Evolutionary conservation across 2,888 invertebrate species (phyloP), one percentile per base, ranked within the genome.

Genomic region (Ornithoptera priamus): DNA sequence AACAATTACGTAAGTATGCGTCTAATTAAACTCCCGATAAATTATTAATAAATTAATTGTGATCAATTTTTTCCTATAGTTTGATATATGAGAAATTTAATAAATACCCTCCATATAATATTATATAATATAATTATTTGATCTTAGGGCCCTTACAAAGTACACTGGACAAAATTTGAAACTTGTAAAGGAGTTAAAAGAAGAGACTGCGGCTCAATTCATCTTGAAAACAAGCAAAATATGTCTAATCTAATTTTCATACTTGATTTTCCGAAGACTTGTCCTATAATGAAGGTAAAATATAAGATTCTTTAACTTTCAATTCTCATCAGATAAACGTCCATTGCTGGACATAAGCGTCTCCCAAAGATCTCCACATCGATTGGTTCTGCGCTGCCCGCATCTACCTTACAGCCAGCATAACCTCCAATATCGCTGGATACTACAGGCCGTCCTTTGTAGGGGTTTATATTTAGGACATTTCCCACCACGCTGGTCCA

Each of bases 121-220:
- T 30, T 30, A 3, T 36, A n/a, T 30, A 36, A 65, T 15, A 8
- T 7, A 58, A 12, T 10, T 67, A 20, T 66, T 65, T 65, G 62
- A 59, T 6, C 42, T 15, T 46, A 91, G 91, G 89, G 90, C 50
- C 86, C 87, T 7, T 91, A 90, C 73, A 71, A 73, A 65, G 66
- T 81, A 7, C 73, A 72, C 22, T 90, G 83, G 84, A 71, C 78
- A 42, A 78, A 76, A 72, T 85, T 82, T 72, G 82, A 82, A 73
- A 77, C 76, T 66, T 91, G 90, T 75, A 89, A 86, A 76, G 89
- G 89, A 1, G 89, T 90, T 6, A 90, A 90, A 77, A 80, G 79
- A 70, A 75, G 67, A 1, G 84, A 86, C 30, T 90, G 90, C 69
- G 88, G 86, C 42, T 73, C 76, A 36, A 76, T 86, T 62, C 74